phyloP scores from a whole-genome alignment of 2,113 vertebrate genomes.

The Python bivittatus region DNA sequence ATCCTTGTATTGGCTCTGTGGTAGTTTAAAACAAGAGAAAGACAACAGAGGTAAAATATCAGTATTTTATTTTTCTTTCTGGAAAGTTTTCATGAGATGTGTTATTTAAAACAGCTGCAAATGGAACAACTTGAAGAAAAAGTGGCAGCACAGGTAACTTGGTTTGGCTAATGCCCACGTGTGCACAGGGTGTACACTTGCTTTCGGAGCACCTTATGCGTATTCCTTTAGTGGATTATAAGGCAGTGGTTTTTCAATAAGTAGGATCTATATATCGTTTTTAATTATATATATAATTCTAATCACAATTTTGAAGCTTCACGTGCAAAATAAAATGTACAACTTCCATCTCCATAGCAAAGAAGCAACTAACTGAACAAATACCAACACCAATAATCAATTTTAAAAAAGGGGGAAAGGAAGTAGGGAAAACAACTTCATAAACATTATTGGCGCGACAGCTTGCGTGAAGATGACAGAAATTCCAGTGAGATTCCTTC shows the following conservation, averaged over 20 bases:
- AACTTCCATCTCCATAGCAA: conserved; percentile 70
- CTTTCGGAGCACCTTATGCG: conserved; percentile 72
- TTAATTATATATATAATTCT: conserved; percentile 58
- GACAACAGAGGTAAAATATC: conserved; percentile 61
- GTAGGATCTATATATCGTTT: conserved; percentile 69
- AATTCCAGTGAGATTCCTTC: conserved; percentile 64
- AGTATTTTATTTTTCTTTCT: conserved; percentile 76
- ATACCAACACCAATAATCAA: conserved; percentile 57
- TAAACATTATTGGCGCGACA: conserved; percentile 61
- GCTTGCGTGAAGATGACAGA: conserved; percentile 64
- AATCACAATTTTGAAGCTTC: conserved; percentile 67
- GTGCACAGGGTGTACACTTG: conserved; percentile 71
- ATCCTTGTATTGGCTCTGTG: not conserved
- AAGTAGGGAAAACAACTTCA: conserved; percentile 34
- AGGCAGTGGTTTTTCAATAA: conserved; percentile 83
- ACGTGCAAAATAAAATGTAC: conserved; percentile 81
- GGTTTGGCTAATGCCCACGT: conserved; percentile 86
- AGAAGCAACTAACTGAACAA: conserved; percentile 63
- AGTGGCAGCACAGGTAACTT: conserved; percentile 77
- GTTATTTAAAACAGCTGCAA: conserved; percentile 73
- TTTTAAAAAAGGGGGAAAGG: conserved; percentile 49
- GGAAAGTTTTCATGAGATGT: conserved; percentile 66
- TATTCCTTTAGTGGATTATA: conserved; percentile 80
- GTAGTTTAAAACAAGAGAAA: conserved; percentile 20
- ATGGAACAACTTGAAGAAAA: conserved; percentile 73